Evolutionary conservation across 2,113 vertebrate species (phyloP).

Genomic region (Cyprinodon brontotheroides): DNA sequence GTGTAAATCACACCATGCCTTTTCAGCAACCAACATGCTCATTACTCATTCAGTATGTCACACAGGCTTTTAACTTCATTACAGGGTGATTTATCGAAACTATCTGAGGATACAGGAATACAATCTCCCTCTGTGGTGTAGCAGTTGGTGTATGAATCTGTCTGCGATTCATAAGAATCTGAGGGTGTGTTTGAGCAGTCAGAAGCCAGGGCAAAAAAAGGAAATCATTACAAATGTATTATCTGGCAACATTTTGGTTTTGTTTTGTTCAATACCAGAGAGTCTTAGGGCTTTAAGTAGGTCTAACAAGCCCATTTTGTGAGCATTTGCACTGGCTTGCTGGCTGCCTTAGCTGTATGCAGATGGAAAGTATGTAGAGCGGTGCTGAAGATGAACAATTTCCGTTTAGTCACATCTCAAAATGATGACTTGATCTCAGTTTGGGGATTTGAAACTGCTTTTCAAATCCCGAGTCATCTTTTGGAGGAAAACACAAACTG

Average conservation of each 20-base stretch:
- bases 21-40: conserved; percentile 50
- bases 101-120: conserved; percentile 63
- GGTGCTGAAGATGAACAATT: conserved; percentile 54
- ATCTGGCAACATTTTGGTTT: conserved; percentile 29
- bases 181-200: conserved; percentile 66
- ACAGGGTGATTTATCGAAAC: conserved; percentile 39
- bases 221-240: conserved; percentile 58
- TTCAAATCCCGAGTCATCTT: conserved; percentile 12
- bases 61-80: conserved; percentile 28
- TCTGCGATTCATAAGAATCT: conserved; percentile 66
- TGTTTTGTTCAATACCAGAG: conserved; percentile 28
- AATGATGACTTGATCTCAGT: conserved; percentile 40
- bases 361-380: conserved; percentile 70
- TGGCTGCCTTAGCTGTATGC: conserved; percentile 66
- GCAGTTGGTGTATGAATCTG: conserved; percentile 69
- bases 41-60: conserved; percentile 13
- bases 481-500: conserved; percentile 51
- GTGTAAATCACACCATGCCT: conserved; percentile 48
- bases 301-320: conserved; percentile 40
- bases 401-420: conserved; percentile 56
- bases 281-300: conserved; percentile 51
- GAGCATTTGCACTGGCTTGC: conserved; percentile 60
- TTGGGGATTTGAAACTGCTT: conserved; percentile 39
- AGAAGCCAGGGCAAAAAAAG: conserved; percentile 65
- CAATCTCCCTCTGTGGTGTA: conserved; percentile 70